Conservation (phyloP, 2,888 invertebrate species). For the Rhingia rostrata region DNA sequence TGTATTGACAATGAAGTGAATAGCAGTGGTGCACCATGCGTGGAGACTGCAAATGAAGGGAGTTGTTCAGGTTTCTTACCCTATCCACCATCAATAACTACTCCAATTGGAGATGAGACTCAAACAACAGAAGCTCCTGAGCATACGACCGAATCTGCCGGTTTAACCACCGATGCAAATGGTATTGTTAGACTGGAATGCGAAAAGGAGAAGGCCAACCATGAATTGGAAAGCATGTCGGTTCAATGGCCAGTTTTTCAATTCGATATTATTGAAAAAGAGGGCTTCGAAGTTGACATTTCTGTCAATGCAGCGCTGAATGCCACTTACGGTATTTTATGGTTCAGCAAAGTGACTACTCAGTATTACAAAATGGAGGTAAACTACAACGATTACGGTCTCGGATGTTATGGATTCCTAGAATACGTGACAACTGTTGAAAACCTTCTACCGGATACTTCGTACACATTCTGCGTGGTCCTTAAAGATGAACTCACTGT, state of each 20-base stretch:
- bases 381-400: conserved; percentile 77
- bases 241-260: conserved; percentile 46
- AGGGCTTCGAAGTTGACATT: conserved; percentile 46
- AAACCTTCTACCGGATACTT: conserved; percentile 76
- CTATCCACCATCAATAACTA: background rate
- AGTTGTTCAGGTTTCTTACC: conserved; percentile 59
- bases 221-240: conserved; percentile 24
- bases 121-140: background rate
- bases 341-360: conserved; percentile 79
- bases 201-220: conserved; percentile 6
- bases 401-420: conserved; percentile 78
- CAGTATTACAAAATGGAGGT: conserved; percentile 77
- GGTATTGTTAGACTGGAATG: conserved; percentile 28
- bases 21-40: background rate
- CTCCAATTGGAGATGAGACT: background rate
- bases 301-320: background rate
- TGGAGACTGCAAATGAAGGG: conserved; percentile 58
- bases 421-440: conserved; percentile 75
- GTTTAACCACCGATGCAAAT: background rate
- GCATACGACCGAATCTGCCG: background rate
- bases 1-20: conserved; percentile 7
- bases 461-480: conserved; percentile 80
- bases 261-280: conserved; percentile 31
- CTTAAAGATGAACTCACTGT: conserved; percentile 71
- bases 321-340: conserved; percentile 76